These are phyloP conservation scores for Embiotoca jacksoni DNA, from an alignment of 2,113 vertebrate genomes.

Conservation along the genomic window DNA sequence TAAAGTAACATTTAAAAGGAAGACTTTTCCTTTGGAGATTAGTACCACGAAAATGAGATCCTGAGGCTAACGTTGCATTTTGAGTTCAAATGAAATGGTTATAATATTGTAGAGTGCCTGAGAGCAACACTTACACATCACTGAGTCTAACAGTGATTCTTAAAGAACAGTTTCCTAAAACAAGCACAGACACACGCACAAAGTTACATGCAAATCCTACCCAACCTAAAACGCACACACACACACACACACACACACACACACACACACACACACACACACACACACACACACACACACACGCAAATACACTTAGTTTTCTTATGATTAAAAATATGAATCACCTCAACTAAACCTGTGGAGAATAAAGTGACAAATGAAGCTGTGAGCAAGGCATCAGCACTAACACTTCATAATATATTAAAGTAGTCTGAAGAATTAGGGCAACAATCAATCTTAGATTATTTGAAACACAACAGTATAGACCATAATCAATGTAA, in stretches of 20 bases:
- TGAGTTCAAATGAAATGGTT: slow-evolving; percentile 10
- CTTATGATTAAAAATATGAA: slow-evolving; percentile 51
- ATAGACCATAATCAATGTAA: background rate
- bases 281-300: slow-evolving; percentile 16
- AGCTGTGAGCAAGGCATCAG: slow-evolving; percentile 3
- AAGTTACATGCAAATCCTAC: background rate
- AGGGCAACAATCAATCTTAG: background rate
- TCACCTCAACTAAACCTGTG: slow-evolving; percentile 26
- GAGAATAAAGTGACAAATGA: slow-evolving; percentile 34
- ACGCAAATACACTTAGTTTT: slow-evolving; percentile 35
- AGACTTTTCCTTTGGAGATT: slow-evolving; percentile 29
- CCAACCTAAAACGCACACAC: background rate
- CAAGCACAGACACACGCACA: slow-evolving; percentile 26
- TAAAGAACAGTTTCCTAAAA: slow-evolving; percentile 26
- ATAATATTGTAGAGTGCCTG: background rate
- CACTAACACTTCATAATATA: slow-evolving; percentile 18
- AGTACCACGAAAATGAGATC: slow-evolving; percentile 13
- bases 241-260: slow-evolving; percentile 8
- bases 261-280: background rate
- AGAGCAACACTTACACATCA: background rate
- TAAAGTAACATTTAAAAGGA: slow-evolving; percentile 20
- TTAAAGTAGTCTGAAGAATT: slow-evolving; percentile 14
- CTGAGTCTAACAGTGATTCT: background rate
- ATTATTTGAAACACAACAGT: slow-evolving; percentile 2
- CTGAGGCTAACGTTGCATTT: slow-evolving; percentile 2